A percentile compares a stretch with the other conserved stretches of the same genome.
phyloP scores from a whole-genome alignment of 2,113 vertebrate genomes.

The Peromyscus leucopus region DNA sequence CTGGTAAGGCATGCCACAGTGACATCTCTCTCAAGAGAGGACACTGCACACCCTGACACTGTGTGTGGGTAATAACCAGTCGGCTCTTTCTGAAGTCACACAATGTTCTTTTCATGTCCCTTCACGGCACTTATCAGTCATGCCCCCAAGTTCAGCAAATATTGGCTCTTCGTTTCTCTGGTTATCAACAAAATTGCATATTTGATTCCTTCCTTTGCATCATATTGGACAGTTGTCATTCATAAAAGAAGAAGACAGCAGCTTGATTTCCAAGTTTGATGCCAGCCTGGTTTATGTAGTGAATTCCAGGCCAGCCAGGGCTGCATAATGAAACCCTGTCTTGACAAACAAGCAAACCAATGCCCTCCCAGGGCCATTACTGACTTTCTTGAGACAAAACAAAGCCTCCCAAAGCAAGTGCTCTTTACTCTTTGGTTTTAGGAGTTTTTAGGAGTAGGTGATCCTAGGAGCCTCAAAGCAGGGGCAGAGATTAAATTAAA shows the following conservation, averaged over 20 bases:
- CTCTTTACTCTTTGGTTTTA: not conserved
- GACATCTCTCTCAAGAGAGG: not conserved
- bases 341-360: not conserved
- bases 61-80: not conserved
- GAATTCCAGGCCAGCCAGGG: not conserved
- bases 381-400: constrained; percentile 37
- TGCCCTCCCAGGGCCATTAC: not conserved
- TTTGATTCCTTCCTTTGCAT: not conserved
- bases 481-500: not conserved
- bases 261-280: not conserved
- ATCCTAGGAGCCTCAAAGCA: not conserved
- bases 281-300: not conserved
- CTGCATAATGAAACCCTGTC: not conserved
- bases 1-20: not conserved
- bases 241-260: not conserved
- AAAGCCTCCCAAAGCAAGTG: not conserved
- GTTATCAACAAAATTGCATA: not conserved
- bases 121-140: not conserved
- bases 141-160: constrained; percentile 19
- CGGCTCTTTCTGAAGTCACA: not conserved
- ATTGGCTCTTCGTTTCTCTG: constrained; percentile 15
- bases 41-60: not conserved
- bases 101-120: not conserved
- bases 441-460: not conserved
- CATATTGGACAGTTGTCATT: not conserved